These are phyloP conservation scores for Heliconius hewitsoni DNA, from an alignment of 1,140 invertebrate genomes.

Conservation along the genomic window DNA sequence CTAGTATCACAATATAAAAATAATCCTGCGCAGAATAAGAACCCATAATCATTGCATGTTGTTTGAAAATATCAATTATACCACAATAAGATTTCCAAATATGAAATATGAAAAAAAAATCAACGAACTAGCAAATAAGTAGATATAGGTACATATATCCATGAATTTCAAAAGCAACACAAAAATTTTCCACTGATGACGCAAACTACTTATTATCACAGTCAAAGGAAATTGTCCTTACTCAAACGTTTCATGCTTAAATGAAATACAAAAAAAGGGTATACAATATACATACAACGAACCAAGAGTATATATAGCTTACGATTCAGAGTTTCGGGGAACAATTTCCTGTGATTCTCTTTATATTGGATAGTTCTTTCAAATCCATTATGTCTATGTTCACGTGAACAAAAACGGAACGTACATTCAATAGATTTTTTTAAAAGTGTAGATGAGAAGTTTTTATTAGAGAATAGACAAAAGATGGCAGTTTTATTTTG, in stretches of 20 bases:
- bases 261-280: constrained; percentile 17
- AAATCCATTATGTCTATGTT: constrained; percentile 22
- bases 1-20: too few species aligned
- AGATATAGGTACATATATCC: not conserved
- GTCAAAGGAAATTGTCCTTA: constrained; percentile 3
- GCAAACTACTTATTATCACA: not conserved
- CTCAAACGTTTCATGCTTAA: not conserved
- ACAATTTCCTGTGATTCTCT: constrained; percentile 24
- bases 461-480: not conserved
- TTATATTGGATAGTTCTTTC: constrained; percentile 22
- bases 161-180: not conserved
- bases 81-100: too few species aligned
- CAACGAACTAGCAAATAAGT: not conserved
- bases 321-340: constrained; percentile 17
- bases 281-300: not conserved
- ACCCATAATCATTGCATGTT: too few species aligned
- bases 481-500: not conserved
- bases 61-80: too few species aligned
- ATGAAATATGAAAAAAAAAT: too few species aligned
- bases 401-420: constrained; percentile 2
- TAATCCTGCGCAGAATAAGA: too few species aligned
- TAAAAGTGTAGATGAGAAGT: not conserved
- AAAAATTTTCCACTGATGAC: not conserved
- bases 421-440: constrained; percentile 2
- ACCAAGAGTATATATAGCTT: constrained; percentile 4